Conservation (phyloP, 1,140 invertebrate genomes). For the Episyrphus balteatus region DNA sequence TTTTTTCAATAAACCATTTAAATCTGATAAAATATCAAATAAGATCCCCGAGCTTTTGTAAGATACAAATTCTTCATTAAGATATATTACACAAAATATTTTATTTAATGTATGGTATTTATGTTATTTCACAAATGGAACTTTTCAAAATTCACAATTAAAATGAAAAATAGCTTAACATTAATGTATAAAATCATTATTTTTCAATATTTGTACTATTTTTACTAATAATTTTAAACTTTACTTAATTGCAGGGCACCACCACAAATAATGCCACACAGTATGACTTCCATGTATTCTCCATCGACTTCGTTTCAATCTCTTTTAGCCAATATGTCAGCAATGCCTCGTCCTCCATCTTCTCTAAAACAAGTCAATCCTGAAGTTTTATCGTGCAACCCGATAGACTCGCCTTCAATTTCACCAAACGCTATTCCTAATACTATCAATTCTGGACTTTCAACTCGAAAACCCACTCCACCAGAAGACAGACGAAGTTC, state of each 20-base stretch:
- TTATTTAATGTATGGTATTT: too few relatives aligned
- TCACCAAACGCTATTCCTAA: constrained; percentile 6
- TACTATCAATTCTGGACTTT: constrained; percentile 6
- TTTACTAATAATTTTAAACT: too few relatives aligned
- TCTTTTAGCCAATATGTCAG: constrained; percentile 67
- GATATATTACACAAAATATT: too few relatives aligned
- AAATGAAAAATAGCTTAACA: too few relatives aligned
- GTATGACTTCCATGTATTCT: constrained; percentile 50
- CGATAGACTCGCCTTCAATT: constrained; percentile 6
- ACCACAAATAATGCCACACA: constrained; percentile 49
- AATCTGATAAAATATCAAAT: too few relatives aligned
- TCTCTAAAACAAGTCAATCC: constrained; percentile 44
- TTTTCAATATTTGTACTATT: too few relatives aligned
- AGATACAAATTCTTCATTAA: too few relatives aligned
- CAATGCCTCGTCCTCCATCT: constrained; percentile 46
- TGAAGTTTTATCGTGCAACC: constrained; percentile 19
- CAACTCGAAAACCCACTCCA: constrained; percentile 36
- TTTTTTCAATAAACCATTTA: too few relatives aligned
- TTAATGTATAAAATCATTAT: too few relatives aligned
- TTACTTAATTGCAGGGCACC: constrained; percentile 43
- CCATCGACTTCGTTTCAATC: constrained; percentile 70
- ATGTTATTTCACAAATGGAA: too few relatives aligned
- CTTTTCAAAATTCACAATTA: too few relatives aligned
- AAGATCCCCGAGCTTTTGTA: too few relatives aligned
- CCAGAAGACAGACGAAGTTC: constrained; percentile 74